Evolutionary conservation across 2,888 invertebrate species (phyloP), one percentile per base, ranked within the genome.

Genomic region (Acrobeloides nanus): DNA sequence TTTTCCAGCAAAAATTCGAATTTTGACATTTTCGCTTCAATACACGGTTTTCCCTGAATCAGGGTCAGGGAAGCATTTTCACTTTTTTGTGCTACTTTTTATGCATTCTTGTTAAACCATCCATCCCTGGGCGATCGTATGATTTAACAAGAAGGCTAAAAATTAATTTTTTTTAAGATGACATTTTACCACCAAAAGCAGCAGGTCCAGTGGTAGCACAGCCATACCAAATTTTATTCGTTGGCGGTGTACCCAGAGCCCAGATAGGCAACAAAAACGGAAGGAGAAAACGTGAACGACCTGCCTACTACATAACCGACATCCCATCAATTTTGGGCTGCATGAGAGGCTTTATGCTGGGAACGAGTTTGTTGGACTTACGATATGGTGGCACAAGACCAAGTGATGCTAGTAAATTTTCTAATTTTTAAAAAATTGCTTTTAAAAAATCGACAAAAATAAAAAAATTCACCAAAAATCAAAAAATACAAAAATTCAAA

Each of bases 321-420:
- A 44, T 68, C 17, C 65, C 62, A 1, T 44, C 55, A 18, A 51
- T 68, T 37, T 53, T 59, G 6, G 68, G 68, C 8, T 68, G 68
- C 46, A 43, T 68, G 33, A 52, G 67, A 26, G 68, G 68, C 29
- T 47, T 67, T 33, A 49, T 57, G 39, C 37, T 57, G 24, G 57
- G 43, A n/a, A 27, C 20, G 15, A 26, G 35, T 24, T 32, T 34
- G n/a, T 37, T 56, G 15, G 46, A 58, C 21, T 38, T 56, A 46
- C 18, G 53, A 7, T 23, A 29, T 17, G 53, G 32, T 6, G 46
- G 53, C 23, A 24, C 35, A 17, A 26, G 39, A 3, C 53, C 46
- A n/a, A 27, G 15, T n/a, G 44, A 46, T 38, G 29, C 53, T 5
- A 23, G 51, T 52, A 23, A 38, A 17, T 10, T 10, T n/a, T 12